These are phyloP conservation scores for Heteropelma amictum DNA, from an alignment of 2,888 invertebrate species.

Conservation along the genomic window DNA sequence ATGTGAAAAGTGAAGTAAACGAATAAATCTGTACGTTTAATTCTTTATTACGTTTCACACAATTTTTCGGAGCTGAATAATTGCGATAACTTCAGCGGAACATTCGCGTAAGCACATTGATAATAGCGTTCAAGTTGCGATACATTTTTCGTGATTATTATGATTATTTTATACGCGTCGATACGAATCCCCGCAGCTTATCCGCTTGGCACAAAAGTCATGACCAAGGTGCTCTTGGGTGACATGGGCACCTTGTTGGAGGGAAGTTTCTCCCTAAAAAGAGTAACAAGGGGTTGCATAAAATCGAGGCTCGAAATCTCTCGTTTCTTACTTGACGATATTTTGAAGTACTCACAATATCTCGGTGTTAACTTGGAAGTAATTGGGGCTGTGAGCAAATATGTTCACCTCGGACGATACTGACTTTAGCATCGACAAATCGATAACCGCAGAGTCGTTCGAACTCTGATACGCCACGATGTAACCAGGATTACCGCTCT, in stretches of 20 bases:
- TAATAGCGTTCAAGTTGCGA: too few relatives aligned
- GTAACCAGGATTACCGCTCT: slow-evolving; percentile 87
- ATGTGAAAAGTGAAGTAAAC: neutral
- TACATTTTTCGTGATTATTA: neutral
- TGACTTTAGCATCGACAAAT: slow-evolving; percentile 79
- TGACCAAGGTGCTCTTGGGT: slow-evolving; percentile 82
- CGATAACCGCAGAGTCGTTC: slow-evolving; percentile 77
- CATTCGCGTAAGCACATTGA: too few relatives aligned
- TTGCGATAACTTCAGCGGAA: slow-evolving; percentile 37
- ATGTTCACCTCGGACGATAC: slow-evolving; percentile 83
- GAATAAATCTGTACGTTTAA: slow-evolving; percentile 28
- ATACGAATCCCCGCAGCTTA: neutral
- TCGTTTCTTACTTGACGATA: neutral
- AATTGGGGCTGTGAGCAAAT: slow-evolving; percentile 80
- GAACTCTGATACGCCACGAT: slow-evolving; percentile 86
- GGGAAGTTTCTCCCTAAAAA: slow-evolving; percentile 80
- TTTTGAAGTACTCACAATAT: slow-evolving; percentile 75
- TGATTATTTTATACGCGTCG: slow-evolving; percentile 14
- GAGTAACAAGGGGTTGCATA: slow-evolving; percentile 30
- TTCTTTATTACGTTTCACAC: slow-evolving; percentile 4
- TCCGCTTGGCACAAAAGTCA: slow-evolving; percentile 84
- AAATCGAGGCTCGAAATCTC: neutral
- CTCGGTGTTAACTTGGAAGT: slow-evolving; percentile 74
- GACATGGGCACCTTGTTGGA: slow-evolving; percentile 81
- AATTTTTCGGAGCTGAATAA: slow-evolving; percentile 25